Conservation (phyloP, 2,888 invertebrate species). For the Agrypnus murinus region DNA sequence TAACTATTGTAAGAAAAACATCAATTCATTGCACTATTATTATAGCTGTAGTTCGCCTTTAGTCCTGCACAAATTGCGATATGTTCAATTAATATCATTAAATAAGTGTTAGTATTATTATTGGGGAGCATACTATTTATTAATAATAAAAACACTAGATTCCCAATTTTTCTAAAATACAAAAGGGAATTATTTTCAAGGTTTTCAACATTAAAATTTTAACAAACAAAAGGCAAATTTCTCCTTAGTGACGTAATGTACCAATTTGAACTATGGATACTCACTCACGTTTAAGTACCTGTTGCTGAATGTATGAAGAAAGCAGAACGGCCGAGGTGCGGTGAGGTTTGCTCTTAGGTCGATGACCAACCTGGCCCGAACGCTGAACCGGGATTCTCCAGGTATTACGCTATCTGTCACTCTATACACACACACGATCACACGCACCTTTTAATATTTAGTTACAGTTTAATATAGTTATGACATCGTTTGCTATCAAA, state of each 20-base stretch:
- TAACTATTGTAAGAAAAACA: too few relatives aligned
- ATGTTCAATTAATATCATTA: too few relatives aligned
- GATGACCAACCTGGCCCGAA: constrained; percentile 57
- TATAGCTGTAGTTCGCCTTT: too few relatives aligned
- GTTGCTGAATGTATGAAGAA: constrained; percentile 52
- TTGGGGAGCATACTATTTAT: too few relatives aligned
- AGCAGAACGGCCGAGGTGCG: constrained; percentile 52
- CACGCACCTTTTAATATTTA: constrained; percentile 39
- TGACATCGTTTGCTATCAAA: constrained; percentile 33
- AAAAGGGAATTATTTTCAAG: too few relatives aligned
- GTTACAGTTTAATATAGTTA: too few relatives aligned
- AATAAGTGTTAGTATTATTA: too few relatives aligned
- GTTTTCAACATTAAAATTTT: background rate
- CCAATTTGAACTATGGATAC: constrained; percentile 31
- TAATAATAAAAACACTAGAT: too few relatives aligned
- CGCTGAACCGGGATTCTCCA: constrained; percentile 57
- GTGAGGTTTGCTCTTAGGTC: constrained; percentile 54
- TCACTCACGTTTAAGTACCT: constrained; percentile 41
- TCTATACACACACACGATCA: constrained; percentile 35
- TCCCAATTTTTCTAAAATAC: too few relatives aligned
- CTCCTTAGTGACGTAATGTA: constrained; percentile 20
- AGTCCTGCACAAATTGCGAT: too few relatives aligned
- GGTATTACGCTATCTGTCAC: constrained; percentile 51
- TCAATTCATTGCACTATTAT: too few relatives aligned
- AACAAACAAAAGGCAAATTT: constrained; percentile 20